phyloP scores from a whole-genome alignment of 2,888 invertebrate genomes.

The Drosophila nigricruria region DNA sequence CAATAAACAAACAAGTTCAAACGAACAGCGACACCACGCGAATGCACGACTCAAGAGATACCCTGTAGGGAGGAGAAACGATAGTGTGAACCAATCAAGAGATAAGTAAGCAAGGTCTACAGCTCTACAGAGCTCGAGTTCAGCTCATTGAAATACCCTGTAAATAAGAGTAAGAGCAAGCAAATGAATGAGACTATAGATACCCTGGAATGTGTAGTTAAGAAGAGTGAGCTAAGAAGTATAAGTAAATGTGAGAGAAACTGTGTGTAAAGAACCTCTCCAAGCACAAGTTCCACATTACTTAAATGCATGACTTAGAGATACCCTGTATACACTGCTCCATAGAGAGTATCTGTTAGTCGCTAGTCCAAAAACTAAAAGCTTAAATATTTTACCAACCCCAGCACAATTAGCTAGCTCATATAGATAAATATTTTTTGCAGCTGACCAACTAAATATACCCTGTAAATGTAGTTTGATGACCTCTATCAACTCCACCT shows the following conservation, averaged over 20 bases:
- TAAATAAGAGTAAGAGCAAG: neutral
- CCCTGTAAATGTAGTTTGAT: neutral
- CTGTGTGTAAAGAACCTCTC: neutral
- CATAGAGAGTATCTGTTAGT: constrained; percentile 9
- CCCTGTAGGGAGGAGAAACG: constrained; percentile 4
- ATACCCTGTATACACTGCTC: neutral
- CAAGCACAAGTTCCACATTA: neutral
- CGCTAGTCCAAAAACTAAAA: neutral
- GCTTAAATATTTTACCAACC: neutral
- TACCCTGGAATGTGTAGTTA: neutral
- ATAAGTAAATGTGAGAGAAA: neutral
- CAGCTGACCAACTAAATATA: neutral
- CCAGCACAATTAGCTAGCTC: neutral
- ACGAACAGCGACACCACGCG: neutral
- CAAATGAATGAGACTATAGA: neutral
- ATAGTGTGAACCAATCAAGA: neutral
- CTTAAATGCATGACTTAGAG: neutral
- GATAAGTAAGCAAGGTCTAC: neutral
- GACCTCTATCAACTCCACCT: neutral
- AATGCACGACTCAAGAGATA: constrained; percentile 15
- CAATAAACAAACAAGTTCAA: constrained; percentile 23
- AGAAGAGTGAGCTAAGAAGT: neutral
- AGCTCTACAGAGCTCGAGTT: neutral
- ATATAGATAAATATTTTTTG: neutral
- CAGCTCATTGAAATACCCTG: neutral